Evolutionary conservation across 2,113 vertebrate genomes (phyloP), one percentile per base, ranked within the genome.

Genomic region (Platycercus adscitus): DNA sequence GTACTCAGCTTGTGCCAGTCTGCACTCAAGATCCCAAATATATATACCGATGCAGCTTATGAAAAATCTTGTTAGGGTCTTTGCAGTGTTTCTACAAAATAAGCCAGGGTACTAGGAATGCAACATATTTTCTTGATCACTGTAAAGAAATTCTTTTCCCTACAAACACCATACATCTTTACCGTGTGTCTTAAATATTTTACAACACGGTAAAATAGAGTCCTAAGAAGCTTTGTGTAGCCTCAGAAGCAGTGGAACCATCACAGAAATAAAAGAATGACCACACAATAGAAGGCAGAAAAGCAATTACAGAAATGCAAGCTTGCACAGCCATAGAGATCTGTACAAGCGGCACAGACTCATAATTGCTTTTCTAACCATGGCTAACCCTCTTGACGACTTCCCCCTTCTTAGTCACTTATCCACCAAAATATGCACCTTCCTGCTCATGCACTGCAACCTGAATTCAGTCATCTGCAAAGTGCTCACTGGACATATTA

Each of bases 301-400:
- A 81, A 95, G 10, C 15, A 81, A 63, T 3, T 44, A 35, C 53
- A 91, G 29, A 47, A 92, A 88, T 13, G 47, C 39, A 91, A 69
- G 85, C 35, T 46, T 7, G 1, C 20, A 60, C 0, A 0, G 50
- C 35, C 72, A 35, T 5, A 50, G 61, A 81, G 39, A 37, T 55
- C 24, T 43, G 23, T 33, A 33, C 8, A 88, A 66, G 19, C 3
- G 7, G 10, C 33, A 63, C 25, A 86, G 47, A 75, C 24, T 43
- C 56, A 84, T 24, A 68, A 63, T 28, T 35, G 19, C 28, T 15
- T 46, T 21, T 41, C n/a, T 50, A 44, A 83, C 17, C 43, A 33
- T 5, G 7, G 71, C 10, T 5, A 72, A 9, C 5, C 8, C 17
- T 41, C n/a, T 1, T 41, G 44, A 83, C 89, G 31, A 29, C 10